Evolutionary conservation across 1,140 invertebrate species (phyloP).

Genomic region (Calycopis cecrops): DNA sequence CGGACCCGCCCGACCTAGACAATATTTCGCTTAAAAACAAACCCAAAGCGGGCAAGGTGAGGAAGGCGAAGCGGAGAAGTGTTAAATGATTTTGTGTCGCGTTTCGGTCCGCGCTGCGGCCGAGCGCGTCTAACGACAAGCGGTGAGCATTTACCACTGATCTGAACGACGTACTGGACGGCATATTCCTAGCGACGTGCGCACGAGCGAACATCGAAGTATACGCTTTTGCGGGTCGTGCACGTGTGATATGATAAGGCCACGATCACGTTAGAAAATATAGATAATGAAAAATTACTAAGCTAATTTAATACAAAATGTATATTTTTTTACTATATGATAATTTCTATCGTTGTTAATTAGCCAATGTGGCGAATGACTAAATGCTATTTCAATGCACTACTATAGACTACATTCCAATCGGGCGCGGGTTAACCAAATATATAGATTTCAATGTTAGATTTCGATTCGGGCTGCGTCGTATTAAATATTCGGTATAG

Average conservation of each 20-base stretch:
- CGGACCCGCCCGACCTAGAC: conserved; percentile 51
- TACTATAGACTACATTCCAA: conserved; percentile 4
- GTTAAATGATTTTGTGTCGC: conserved; percentile 71
- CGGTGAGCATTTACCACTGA: too few relatives aligned
- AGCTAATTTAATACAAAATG: neutral
- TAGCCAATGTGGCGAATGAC: conserved; percentile 1
- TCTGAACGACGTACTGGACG: neutral
- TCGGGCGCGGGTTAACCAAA: too few relatives aligned
- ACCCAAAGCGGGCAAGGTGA: conserved; percentile 51
- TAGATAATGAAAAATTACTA: conserved; percentile 4
- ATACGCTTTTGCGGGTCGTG: neutral
- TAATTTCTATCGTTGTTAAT: neutral
- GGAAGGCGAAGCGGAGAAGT: conserved; percentile 53
- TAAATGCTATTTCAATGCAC: neutral
- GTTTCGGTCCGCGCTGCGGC: conserved; percentile 60
- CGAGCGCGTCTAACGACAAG: conserved; percentile 21
- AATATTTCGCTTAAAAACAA: conserved; percentile 52
- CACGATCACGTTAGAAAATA: too few relatives aligned
- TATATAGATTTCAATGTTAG: too few relatives aligned
- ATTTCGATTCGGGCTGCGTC: neutral
- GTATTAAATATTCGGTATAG: neutral
- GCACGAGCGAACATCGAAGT: conserved; percentile 45
- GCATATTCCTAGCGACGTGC: conserved; percentile 24
- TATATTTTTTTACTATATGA: conserved; percentile 7
- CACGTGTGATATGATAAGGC: neutral